Base-by-base conservation (phyloP, 2,888 invertebrate genomes). In the Alviniconcha strummeri region DNA sequence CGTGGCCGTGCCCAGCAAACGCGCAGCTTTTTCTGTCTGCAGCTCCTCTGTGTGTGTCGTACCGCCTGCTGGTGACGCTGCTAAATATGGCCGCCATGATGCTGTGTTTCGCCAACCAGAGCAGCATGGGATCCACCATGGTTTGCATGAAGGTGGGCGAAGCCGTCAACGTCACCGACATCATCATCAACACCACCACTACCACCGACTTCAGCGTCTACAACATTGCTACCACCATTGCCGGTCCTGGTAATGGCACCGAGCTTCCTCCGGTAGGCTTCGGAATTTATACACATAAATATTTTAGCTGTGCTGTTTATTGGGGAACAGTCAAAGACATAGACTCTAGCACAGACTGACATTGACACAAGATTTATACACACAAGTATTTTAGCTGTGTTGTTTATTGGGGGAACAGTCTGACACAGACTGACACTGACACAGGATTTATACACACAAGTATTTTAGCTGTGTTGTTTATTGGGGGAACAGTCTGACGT, bases 101-200 rank as follows among this genome's bases (percentile, higher is more conserved):
- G 60, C 74, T 83, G n/a, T 80, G 83, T 19, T 85, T 83, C 80
- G 83, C 83, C 13, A 76, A 79, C 69, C 85, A 85, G 80, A 83
- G 83, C 75, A 83, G 85, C 74, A 78, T 85, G 82, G 83, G 85
- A 15, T 79, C 85, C 15, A 81, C 83, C 6, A 85, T 85, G 85
- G 80, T 85, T n/a, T 85, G 85, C 52, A 85, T 85, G 85, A 57
- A 77, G 8, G 72, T 67, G 54, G 83, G 74, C 52, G 7, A 17
- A 55, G 60, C 67, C n/a, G 6, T 67, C 71, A 80, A 5, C n/a
- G 54, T 4, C 52, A 11, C 60, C 78, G 19, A 57, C 71, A n/a
- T 11, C 36, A 81, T 36, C 81, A 11, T 19, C 81, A 36, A 4
- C 72, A 19, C 17, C 55, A 64, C 6, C 71, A 56, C 55, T 19